These are phyloP conservation scores for Aricia agestis DNA, from an alignment of 1,140 invertebrate genomes.

Conservation along the genomic window DNA sequence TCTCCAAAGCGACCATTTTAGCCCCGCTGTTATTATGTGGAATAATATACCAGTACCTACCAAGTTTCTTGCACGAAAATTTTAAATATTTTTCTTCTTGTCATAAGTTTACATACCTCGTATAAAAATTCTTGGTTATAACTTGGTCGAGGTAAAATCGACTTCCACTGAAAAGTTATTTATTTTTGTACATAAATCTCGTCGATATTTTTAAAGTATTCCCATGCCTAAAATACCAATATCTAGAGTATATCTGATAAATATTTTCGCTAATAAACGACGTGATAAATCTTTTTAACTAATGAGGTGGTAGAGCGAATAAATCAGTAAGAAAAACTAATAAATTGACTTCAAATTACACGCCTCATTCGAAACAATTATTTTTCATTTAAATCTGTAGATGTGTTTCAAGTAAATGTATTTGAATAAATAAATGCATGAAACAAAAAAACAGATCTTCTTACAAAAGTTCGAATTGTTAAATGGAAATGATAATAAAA, in stretches of 20 bases:
- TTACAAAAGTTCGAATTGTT: too few relatives aligned
- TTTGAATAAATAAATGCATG: not conserved
- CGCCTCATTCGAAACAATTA: conserved; percentile 13
- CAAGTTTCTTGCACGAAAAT: too few relatives aligned
- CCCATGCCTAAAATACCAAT: conserved; percentile 34
- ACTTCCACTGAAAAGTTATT: not conserved
- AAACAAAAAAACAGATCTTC: too few relatives aligned
- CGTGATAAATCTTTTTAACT: conserved; percentile 66
- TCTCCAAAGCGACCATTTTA: too few relatives aligned
- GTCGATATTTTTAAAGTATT: not conserved
- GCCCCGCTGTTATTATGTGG: too few relatives aligned
- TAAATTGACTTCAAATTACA: not conserved
- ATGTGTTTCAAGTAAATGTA: too few relatives aligned
- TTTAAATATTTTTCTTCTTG: too few relatives aligned
- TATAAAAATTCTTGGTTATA: too few relatives aligned
- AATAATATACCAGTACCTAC: too few relatives aligned
- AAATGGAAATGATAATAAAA: too few relatives aligned
- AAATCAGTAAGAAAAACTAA: conserved; percentile 21
- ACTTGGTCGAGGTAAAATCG: not conserved
- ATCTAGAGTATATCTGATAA: conserved; percentile 65
- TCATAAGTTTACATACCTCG: too few relatives aligned
- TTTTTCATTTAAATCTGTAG: not conserved
- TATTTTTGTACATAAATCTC: not conserved
- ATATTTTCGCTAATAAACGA: conserved; percentile 69
- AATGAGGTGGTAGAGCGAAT: conserved; percentile 35